A percentile compares a stretch with the other conserved stretches of the same genome.
Evolutionary conservation across 2,113 vertebrate genomes (phyloP).

Genomic region (Psophia crepitans): DNA sequence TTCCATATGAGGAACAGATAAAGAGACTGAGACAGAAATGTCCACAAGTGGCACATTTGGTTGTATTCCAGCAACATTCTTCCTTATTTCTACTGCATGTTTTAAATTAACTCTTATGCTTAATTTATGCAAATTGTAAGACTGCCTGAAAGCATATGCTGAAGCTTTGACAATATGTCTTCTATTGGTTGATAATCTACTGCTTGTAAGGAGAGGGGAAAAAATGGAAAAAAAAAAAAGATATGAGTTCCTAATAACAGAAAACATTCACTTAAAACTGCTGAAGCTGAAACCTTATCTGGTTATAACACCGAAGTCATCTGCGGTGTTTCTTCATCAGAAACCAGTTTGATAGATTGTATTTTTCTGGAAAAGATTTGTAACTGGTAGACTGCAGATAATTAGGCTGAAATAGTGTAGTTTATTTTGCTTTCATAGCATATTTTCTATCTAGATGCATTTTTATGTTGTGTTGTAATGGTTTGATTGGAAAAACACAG

Average conservation of each 20-base stretch:
- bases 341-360: neutral
- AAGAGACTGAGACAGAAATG: neutral
- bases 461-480: neutral
- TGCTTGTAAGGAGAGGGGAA: neutral
- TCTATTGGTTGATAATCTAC: neutral
- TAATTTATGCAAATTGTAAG: neutral
- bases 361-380: neutral
- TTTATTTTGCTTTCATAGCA: neutral
- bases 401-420: neutral
- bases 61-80: neutral
- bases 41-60: neutral
- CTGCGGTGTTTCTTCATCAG: neutral
- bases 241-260: neutral
- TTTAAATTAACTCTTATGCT: neutral
- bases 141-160: neutral
- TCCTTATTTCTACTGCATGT: neutral
- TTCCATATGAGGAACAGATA: neutral
- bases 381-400: neutral
- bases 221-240: neutral
- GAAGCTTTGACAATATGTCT: neutral
- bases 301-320: neutral
- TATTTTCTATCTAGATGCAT: neutral
- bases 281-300: neutral
- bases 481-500: neutral
- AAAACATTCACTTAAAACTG: neutral